Percentiles rank a stretch among this genome's conserved stretches.
Conservation (phyloP, 2,797 vertebrate species). For the Garrulus glandarius region DNA sequence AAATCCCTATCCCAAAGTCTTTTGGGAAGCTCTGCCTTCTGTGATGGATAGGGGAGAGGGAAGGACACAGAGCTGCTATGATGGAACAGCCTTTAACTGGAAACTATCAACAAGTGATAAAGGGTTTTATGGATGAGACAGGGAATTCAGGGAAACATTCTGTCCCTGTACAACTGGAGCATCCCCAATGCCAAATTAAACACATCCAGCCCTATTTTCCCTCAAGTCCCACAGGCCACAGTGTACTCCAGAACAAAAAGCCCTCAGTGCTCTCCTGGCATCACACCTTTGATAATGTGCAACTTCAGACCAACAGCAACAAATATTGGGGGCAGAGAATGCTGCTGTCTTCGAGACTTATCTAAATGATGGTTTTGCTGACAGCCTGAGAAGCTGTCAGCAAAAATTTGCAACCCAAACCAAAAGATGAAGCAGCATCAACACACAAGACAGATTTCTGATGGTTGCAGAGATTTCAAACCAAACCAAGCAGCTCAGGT, state of each 20-base stretch:
- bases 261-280: slow-evolving; percentile 1
- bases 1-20: neutral
- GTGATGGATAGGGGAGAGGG: neutral
- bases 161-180: neutral
- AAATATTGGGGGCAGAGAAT: neutral
- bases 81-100: neutral
- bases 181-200: neutral
- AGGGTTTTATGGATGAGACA: neutral
- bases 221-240: neutral
- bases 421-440: neutral
- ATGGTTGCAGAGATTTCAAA: neutral
- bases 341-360: neutral
- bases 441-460: neutral
- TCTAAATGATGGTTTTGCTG: neutral
- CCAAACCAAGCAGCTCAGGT: neutral
- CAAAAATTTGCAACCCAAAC: neutral
- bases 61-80: neutral
- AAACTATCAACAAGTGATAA: neutral
- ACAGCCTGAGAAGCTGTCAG: neutral
- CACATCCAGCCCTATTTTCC: neutral
- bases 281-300: neutral
- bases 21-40: neutral
- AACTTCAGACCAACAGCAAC: neutral
- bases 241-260: neutral
- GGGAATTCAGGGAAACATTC: neutral